Evolutionary conservation across 1,140 invertebrate species (phyloP).

Genomic region (Drosophila virilis): DNA sequence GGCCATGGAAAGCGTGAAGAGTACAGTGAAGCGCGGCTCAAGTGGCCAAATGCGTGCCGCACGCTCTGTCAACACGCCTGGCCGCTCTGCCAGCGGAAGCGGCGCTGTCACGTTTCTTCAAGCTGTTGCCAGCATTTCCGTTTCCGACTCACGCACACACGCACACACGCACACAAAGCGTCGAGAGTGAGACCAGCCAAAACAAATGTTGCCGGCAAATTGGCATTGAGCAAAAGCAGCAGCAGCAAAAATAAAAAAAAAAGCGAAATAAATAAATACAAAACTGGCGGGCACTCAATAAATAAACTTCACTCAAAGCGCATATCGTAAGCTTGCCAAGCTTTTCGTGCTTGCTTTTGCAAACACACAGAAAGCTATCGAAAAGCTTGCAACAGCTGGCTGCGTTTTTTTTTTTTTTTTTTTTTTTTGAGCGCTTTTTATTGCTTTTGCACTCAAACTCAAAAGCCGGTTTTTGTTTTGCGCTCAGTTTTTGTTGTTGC

Average conservation of each 20-base stretch:
- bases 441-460: conserved; percentile 11
- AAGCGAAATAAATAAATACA: not conserved
- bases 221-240: conserved; percentile 57
- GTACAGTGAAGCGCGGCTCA: conserved; percentile 28
- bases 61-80: conserved; percentile 63
- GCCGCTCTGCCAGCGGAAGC: conserved; percentile 48
- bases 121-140: conserved; percentile 62
- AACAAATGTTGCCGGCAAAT: conserved; percentile 52
- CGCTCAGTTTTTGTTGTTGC: conserved; percentile 15
- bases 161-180: conserved; percentile 8
- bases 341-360: conserved; percentile 37
- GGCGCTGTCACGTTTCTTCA: conserved; percentile 60
- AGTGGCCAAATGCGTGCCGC: conserved; percentile 29
- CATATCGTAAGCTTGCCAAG: conserved; percentile 42
- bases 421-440: conserved; percentile 47
- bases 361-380: conserved; percentile 45
- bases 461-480: conserved; percentile 42
- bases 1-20: not conserved
- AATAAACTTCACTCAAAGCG: conserved; percentile 23
- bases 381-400: conserved; percentile 59
- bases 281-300: not conserved
- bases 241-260: conserved; percentile 1
- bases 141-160: conserved; percentile 58
- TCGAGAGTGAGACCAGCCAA: conserved; percentile 5
- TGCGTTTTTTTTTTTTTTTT: too few relatives aligned